Evolutionary conservation across 30 jellyfish, hydroid and myxozoan species (phyloP), one percentile per base, ranked within the genome.

Genomic region (Aurelia aurita complex sp. Pacific): DNA sequence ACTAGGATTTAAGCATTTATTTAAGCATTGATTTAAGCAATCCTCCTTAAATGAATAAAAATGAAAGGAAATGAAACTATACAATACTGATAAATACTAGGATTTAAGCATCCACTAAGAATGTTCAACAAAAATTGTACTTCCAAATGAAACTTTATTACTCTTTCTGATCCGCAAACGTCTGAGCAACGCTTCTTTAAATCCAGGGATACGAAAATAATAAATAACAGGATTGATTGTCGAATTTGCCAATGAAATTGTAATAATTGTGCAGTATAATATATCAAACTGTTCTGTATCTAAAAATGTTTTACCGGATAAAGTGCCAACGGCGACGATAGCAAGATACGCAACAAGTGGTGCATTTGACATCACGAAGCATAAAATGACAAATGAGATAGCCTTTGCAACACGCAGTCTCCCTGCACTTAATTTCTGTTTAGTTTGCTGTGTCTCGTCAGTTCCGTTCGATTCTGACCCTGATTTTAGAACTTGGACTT

Each of bases 141-240:
- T 75, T 57, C 23, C 74, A 54, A 29, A 75, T 10, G 64, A 18
- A 29, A 75, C 85, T 34, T 67, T 38, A 59, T 19, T 75, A 17
- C 74, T 50, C 12, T 6, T 18, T 2, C 59, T 19, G 5, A 64
- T 64, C 6, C 86, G 18, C 53, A 84, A 50, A 55, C 40, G 77
- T 73, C 82, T 61, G 4, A 57, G 69, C 64, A 84, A 29, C 70
- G 69, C 51, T 42, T 63, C 50, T 51, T 65, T 68, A 69, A 92
- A 79, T 2, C 88, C 92, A 43, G 96, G 96, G 42, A 77, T 82
- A 43, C 93, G 89, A 55, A 66, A 76, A 73, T 87, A 92, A 43
- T 92, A 92, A 18, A 92, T 92, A 33, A 89, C 46, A 3, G 98
- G 97, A 72, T 92, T 92, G 74, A 92, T 82, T 32, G 74, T 59